Base-by-base conservation (phyloP, 2,113 vertebrate species). In the Ophiodon elongatus region DNA sequence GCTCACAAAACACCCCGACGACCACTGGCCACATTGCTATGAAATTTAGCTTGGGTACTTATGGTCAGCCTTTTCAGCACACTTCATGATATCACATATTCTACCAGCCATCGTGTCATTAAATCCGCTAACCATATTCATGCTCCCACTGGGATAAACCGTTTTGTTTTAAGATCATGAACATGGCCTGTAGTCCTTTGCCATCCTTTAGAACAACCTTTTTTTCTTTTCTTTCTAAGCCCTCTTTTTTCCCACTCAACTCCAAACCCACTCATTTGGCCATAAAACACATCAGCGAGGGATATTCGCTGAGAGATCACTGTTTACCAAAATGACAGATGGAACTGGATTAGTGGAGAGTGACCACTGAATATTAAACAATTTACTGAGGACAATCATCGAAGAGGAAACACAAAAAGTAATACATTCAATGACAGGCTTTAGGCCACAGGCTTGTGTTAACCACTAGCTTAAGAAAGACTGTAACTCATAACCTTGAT, bases 241-340 rank as follows among this genome's bases (percentile, higher is more conserved):
- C 13, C 4, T 13, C 6, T 23, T 39, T 33, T 23, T 8, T 19
- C 10, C 6, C 2, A 62, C 10, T 63, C 11, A n/a, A 45, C 2
- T 68, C 2, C 4, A 56, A 59, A 52, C 54, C 25, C 8, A 33
- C 2, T 70, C 23, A 70, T 37, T 47, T 17, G 23, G 35, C 4
- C 23, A 37, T 59, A 4, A 73, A 50, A 74, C 33, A 66, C 13
- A 33, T n/a, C 52, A 67, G 27, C 0, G 0, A 47, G 45, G 45
- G 21, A 43, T n/a, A 19, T 68, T 33, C 31, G 19, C 25, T 54
- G 21, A 57, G 35, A 41, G 43, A 27, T 39, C 27, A 10, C 63
- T 37, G 35, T 35, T 73, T 45, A 74, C 23, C 50, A 27, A 56
- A 71, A 83, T 27, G 17, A 76, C 45, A 47, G 13, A 72, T 8